Evolutionary conservation across 2,888 invertebrate genomes (phyloP).

Genomic region (Encarsia formosa): DNA sequence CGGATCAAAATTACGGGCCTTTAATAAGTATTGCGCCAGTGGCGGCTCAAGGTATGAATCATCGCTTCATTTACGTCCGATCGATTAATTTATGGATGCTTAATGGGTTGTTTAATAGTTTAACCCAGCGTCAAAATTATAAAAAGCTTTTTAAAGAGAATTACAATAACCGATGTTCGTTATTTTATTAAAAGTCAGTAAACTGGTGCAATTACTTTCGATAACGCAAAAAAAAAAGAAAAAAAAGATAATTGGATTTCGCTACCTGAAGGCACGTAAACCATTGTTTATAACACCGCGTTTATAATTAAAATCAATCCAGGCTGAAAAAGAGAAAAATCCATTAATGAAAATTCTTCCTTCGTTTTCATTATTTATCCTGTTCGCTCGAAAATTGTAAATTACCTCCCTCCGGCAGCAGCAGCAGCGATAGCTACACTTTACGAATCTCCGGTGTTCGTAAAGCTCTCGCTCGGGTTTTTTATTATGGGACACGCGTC

Average conservation of each 20-base stretch:
- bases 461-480: conserved; percentile 6
- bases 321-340: no score
- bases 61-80: conserved; percentile 1
- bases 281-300: no score
- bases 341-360: neutral
- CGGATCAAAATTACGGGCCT: neutral
- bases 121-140: no score
- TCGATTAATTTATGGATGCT: neutral
- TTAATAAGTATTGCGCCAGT: neutral
- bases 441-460: neutral
- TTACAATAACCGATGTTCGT: no score
- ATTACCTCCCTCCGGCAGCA: conserved; percentile 12
- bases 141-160: no score
- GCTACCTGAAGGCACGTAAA: no score
- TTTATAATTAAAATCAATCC: no score
- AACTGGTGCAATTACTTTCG: no score
- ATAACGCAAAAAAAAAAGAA: no score
- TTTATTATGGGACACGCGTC: conserved; percentile 10
- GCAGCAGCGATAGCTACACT: conserved; percentile 1
- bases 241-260: no score
- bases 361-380: no score
- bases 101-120: neutral
- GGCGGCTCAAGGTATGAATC: neutral
- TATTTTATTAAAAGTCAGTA: no score
- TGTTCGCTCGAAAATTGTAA: conserved; percentile 13